A percentile compares a stretch with the other conserved stretches of the same genome.
Conservation (phyloP, 2,797 vertebrate species). For the Anguilla obscura region DNA sequence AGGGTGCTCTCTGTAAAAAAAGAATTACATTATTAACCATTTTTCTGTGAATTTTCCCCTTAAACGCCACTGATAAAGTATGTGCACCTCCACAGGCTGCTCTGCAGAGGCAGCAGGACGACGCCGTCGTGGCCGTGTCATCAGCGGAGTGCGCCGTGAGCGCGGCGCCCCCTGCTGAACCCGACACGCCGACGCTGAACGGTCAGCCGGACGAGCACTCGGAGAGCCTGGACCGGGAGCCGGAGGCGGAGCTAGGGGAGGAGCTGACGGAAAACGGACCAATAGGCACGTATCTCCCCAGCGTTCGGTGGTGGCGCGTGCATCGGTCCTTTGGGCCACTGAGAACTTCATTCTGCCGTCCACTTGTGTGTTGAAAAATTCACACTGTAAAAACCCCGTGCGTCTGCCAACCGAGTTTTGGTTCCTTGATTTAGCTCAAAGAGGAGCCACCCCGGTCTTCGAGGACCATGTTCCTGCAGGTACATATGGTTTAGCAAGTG, state of each 20-base stretch:
- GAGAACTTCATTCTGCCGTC: neutral
- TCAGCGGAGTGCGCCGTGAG: conserved; percentile 72
- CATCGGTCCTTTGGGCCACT: neutral
- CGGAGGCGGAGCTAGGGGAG: conserved; percentile 83
- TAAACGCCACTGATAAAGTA: no score
- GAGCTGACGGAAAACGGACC: conserved; percentile 93
- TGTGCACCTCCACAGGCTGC: conserved; percentile 76
- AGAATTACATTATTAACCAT: no score
- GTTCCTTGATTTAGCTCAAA: conserved; percentile 13
- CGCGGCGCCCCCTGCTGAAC: conserved; percentile 59
- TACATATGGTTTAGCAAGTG: conserved; percentile 14
- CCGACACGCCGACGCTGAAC: conserved; percentile 81
- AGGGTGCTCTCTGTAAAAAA: no score
- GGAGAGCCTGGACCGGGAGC: conserved; percentile 82
- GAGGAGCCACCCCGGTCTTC: neutral
- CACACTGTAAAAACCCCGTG: neutral
- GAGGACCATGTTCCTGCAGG: conserved; percentile 13
- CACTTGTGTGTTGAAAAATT: neutral
- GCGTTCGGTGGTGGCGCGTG: neutral
- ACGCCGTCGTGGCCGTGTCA: conserved; percentile 69
- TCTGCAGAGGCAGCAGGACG: conserved; percentile 90
- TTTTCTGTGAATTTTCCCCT: no score
- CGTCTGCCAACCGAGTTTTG: neutral
- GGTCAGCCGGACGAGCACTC: conserved; percentile 83
- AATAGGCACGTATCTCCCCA: conserved; percentile 68